These are phyloP conservation scores for Echiichthys vipera DNA, from an alignment of 2,797 vertebrate species.

Conservation along the genomic window DNA sequence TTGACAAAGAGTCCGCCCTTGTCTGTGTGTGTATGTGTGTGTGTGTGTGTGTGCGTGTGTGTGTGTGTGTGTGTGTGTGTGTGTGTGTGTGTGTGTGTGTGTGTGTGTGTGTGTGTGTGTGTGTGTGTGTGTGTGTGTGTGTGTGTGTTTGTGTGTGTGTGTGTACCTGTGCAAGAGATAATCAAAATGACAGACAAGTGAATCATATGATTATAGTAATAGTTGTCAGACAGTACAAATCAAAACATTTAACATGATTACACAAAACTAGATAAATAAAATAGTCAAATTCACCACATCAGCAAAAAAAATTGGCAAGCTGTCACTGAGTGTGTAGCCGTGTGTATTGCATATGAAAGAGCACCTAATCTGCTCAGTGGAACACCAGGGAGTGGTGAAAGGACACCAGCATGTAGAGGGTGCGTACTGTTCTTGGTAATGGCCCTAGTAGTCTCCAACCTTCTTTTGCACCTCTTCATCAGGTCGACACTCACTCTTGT, in stretches of 20 bases:
- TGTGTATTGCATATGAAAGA: conserved; percentile 45
- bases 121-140: background rate
- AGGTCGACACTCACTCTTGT: conserved; percentile 44
- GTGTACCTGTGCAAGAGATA: background rate
- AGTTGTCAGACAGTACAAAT: background rate
- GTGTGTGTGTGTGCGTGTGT: too few species aligned
- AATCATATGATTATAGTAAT: too few species aligned
- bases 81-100: background rate
- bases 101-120: too few species aligned
- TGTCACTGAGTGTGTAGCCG: conserved; percentile 17
- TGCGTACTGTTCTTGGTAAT: conserved; percentile 26
- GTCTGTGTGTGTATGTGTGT: too few species aligned
- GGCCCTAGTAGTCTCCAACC: conserved; percentile 28
- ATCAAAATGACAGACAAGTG: background rate
- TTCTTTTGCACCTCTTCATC: conserved; percentile 46
- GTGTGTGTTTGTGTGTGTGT: too few species aligned
- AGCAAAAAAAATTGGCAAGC: conserved; percentile 6
- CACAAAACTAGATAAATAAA: background rate
- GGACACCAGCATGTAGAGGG: conserved; percentile 32
- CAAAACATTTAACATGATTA: conserved; percentile 1
- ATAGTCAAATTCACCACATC: background rate
- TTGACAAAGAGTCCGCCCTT: too few species aligned
- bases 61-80: too few species aligned
- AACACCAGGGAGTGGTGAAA: conserved; percentile 35
- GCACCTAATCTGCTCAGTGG: conserved; percentile 33